phyloP scores from a whole-genome alignment of 2,888 invertebrate genomes.

The Chironomus tentans region DNA sequence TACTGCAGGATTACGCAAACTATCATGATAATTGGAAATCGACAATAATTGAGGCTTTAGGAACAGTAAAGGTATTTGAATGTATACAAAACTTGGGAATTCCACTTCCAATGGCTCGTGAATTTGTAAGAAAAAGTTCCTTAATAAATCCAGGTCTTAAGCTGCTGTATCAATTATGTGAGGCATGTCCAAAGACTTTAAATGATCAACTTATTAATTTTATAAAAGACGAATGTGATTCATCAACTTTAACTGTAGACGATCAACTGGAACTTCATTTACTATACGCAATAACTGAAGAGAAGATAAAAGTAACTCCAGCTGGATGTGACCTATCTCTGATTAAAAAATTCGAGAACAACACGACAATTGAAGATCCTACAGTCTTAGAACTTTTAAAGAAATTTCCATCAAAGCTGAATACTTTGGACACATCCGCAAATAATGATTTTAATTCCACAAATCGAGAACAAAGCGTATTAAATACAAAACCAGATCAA shows the following conservation, averaged over 20 bases:
- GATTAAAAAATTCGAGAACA: constrained; percentile 32
- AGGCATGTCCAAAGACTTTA: constrained; percentile 37
- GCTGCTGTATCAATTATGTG: constrained; percentile 42
- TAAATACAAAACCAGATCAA: too few relatives aligned
- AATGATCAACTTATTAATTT: constrained; percentile 33
- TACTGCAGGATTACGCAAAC: constrained; percentile 35
- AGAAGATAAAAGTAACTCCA: constrained; percentile 33
- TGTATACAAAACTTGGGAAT: constrained; percentile 40
- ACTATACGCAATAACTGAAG: constrained; percentile 36
- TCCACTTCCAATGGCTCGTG: background rate
- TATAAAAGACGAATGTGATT: constrained; percentile 30
- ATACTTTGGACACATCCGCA: too few relatives aligned
- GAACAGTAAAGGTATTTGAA: constrained; percentile 43
- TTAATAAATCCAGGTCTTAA: constrained; percentile 43
- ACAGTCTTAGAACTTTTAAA: constrained; percentile 17
- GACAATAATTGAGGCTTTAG: constrained; percentile 46
- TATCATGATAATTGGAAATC: constrained; percentile 40
- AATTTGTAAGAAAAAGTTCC: constrained; percentile 30
- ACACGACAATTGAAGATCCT: constrained; percentile 24
- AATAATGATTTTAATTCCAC: too few relatives aligned
- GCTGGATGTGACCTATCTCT: constrained; percentile 32
- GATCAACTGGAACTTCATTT: constrained; percentile 37
- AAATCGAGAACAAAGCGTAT: too few relatives aligned
- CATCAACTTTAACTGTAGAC: constrained; percentile 33
- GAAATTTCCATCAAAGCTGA: background rate